Percentiles rank a stretch among this genome's conserved stretches.
These are phyloP conservation scores for Scaptomyza polygonia DNA, from an alignment of 2,888 invertebrate genomes.

Conservation along the genomic window DNA sequence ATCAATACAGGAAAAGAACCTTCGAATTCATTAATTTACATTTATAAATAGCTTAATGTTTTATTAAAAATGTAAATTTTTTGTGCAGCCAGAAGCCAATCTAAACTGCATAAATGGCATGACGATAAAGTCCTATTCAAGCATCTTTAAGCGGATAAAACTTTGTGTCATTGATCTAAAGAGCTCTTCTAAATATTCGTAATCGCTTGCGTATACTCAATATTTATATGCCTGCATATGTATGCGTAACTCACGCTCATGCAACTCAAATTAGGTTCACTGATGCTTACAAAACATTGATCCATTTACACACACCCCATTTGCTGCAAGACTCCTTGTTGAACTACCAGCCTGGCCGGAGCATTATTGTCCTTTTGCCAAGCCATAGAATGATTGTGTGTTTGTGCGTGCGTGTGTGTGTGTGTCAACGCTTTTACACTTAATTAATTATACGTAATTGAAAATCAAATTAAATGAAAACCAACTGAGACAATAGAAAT, in stretches of 20 bases:
- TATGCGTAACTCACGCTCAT: constrained; percentile 18
- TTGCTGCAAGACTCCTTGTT: constrained; percentile 25
- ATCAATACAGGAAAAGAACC: constrained; percentile 25
- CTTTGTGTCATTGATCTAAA: constrained; percentile 28
- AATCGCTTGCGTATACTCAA: constrained; percentile 44
- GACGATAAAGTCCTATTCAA: constrained; percentile 20
- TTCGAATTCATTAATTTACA: no score
- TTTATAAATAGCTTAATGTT: no score
- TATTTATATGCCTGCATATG: constrained; percentile 24
- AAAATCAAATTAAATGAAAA: constrained; percentile 72
- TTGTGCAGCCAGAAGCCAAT: no score
- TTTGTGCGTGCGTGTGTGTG: constrained; percentile 22
- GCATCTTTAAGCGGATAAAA: constrained; percentile 14
- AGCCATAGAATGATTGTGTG: constrained; percentile 1
- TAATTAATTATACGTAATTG: constrained; percentile 78
- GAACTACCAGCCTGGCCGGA: constrained; percentile 1
- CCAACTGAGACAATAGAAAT: constrained; percentile 68
- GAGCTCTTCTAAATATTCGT: constrained; percentile 7
- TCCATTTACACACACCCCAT: constrained; percentile 66
- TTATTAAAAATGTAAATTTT: no score
- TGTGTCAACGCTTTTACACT: constrained; percentile 68
- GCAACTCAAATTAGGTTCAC: constrained; percentile 40
- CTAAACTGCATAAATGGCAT: constrained; percentile 32
- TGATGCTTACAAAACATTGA: constrained; percentile 59
- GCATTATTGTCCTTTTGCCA: constrained; percentile 14